A percentile compares a stretch with the other conserved stretches of the same genome.
phyloP scores from a whole-genome alignment of 2,888 invertebrate species.

The Chrysolina oricalcia region DNA sequence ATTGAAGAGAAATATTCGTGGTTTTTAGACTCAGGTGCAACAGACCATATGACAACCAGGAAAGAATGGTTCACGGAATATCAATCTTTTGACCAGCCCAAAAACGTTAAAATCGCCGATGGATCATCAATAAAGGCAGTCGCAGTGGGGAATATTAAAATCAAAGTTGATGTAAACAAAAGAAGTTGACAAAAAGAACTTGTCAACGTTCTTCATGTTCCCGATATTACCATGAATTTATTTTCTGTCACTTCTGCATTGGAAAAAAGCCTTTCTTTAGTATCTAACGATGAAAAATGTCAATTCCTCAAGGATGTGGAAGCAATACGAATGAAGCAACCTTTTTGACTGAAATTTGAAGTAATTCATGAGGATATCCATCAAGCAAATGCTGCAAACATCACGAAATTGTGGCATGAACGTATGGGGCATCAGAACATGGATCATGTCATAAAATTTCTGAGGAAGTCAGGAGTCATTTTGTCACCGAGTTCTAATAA shows the following conservation, averaged over 20 bases:
- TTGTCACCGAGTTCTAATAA: not conserved
- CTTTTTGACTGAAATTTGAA: not conserved
- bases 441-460: too few species aligned
- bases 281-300: conserved; percentile 5
- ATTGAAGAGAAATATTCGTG: not conserved
- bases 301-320: not conserved
- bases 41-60: conserved; percentile 21
- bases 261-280: not conserved
- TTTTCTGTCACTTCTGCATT: too few species aligned
- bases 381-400: too few species aligned
- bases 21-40: conserved; percentile 16
- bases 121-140: conserved; percentile 16
- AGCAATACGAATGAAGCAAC: not conserved
- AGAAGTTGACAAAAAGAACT: not conserved
- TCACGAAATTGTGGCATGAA: conserved; percentile 5
- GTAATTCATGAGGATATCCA: conserved; percentile 2
- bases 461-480: too few species aligned
- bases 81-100: not conserved
- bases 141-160: not conserved
- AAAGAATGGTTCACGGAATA: conserved; percentile 9
- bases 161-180: not conserved
- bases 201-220: conserved; percentile 14
- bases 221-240: too few species aligned
- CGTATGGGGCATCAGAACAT: too few species aligned
- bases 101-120: too few species aligned